Base-by-base conservation (phyloP, 92 coral and sea anemone genomes). In the Palythoa grandiflora region DNA sequence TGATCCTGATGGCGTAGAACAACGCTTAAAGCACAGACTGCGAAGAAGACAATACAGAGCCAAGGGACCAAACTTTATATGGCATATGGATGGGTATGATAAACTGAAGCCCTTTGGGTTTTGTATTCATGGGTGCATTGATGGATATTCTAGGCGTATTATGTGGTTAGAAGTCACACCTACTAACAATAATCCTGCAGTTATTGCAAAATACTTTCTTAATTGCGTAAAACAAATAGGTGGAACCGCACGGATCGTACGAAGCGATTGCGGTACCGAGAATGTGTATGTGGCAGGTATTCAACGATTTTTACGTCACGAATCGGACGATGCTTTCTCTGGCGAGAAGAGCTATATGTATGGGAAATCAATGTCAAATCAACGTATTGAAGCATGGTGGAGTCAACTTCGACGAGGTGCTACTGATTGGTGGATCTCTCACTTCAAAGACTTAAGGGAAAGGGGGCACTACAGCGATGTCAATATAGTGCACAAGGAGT, bases 1-100 rank as follows among this genome's bases (percentile, higher is more conserved):
- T 28, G 28, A 28, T 28, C 28, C 28, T 28, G 28, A 28, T 28
- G 28, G 28, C 28, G 28, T 28, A 28, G 28, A 83, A 65, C 66
- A 76, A 50, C 91, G 91, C 55, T 75, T 72, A 59, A 89, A 74
- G 68, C 83, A 83, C 83, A 89, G 78, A 52, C 84, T 89, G 40
- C 74, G 68, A 89, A 59, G 91, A 61, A 68, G 50, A 36, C 10
- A 81, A 71, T 81, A 81, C 54, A 28, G 35, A 20, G 75, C 71
- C 21, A 81, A 80, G 36, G 86, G 86, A 51, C 47, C 74, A 6
- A 81, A 81, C 53, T 81, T 7, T 81, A 71, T 81, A 7, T 81
- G 86, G 86, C 86, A 81, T 28, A 13, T 81, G 15, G 75, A 81
- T 81, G 86, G 86, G 15, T 81, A 81, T 2, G 63, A 57, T 17